Evolutionary conservation across 2,797 vertebrate genomes (phyloP).

Genomic region (Phoeniculus purpureus): DNA sequence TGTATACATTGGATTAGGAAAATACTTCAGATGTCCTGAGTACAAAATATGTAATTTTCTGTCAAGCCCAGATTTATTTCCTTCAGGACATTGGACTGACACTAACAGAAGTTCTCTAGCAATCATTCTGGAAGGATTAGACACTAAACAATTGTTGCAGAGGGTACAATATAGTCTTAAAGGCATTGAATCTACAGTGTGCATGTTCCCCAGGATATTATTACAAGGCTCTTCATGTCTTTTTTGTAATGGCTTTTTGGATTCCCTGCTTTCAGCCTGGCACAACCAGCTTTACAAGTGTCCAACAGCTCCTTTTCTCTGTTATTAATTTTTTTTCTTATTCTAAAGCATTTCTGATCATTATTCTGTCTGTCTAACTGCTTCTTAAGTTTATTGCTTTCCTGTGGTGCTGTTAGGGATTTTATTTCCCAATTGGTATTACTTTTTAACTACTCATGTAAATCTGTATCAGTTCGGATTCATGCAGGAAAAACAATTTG

Average conservation of each 20-base stretch:
- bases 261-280: background rate
- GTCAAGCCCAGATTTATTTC: constrained; percentile 51
- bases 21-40: background rate
- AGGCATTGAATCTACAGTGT: background rate
- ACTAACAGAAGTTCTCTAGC: constrained; percentile 16
- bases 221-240: constrained; percentile 37
- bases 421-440: constrained; percentile 61
- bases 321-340: background rate
- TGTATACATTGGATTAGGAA: background rate
- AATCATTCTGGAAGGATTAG: constrained; percentile 17
- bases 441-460: constrained; percentile 59
- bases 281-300: constrained; percentile 3
- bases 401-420: constrained; percentile 31
- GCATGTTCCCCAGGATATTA: constrained; percentile 20
- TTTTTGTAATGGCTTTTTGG: constrained; percentile 30
- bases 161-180: background rate
- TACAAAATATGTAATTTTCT: constrained; percentile 18
- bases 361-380: constrained; percentile 11
- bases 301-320: background rate
- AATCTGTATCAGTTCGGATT: constrained; percentile 55
- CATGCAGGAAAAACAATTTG: constrained; percentile 61
- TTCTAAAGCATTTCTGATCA: constrained; percentile 28
- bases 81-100: background rate
- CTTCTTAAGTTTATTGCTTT: constrained; percentile 63
- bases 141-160: background rate